Evolutionary conservation across 1,140 invertebrate genomes (phyloP), one percentile per base, ranked within the genome.

Genomic region (Drosophila triauraria): DNA sequence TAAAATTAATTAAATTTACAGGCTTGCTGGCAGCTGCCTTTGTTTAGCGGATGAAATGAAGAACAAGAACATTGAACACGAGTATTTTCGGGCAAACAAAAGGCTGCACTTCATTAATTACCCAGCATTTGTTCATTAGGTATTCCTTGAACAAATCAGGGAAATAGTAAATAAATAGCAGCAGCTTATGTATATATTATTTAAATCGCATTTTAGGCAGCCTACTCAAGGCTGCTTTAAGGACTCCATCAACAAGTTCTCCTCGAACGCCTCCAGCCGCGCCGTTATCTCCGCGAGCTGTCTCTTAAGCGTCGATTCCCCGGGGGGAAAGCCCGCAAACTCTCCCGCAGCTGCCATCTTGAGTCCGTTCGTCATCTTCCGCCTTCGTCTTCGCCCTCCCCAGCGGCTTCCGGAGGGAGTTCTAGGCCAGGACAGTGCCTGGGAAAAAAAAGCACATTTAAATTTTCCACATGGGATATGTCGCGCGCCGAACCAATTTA

Each of bases 391-490:
- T 12, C 10, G 1, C 7, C 4, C 3, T 4, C 54, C 54, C 15
- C 23, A 27, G 15, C 32, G 13, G 12, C 43, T 63, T 15, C 0
- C 23, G 7, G 50, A 12, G 25, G 35, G 48, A 32, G 59, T 57
- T 71, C 57, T 64, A 54, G 68, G 53, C 56, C 77, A 75, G 69
- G 15, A 30, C 0, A 9, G 27, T 9, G 32, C 35, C 74, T 48
- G 44, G 40, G 4, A 48, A 23, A 50, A 69, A 60, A 78, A 78
- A 71, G 75, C 82, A 81, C 84, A 84, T 90, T 88, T 84, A 64
- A 90, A 90, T 88, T 79, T 88, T 88, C 59, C 81, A 90, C 85
- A 90, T 84, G 84, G 85, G 84, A 88, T 90, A 90, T 90, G 85
- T 76, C 77, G 81, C 60, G 63, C 78, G 75, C 75, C 85, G 78